These are phyloP conservation scores for Pollenia amentaria DNA, from an alignment of 2,888 invertebrate species.

Conservation along the genomic window DNA sequence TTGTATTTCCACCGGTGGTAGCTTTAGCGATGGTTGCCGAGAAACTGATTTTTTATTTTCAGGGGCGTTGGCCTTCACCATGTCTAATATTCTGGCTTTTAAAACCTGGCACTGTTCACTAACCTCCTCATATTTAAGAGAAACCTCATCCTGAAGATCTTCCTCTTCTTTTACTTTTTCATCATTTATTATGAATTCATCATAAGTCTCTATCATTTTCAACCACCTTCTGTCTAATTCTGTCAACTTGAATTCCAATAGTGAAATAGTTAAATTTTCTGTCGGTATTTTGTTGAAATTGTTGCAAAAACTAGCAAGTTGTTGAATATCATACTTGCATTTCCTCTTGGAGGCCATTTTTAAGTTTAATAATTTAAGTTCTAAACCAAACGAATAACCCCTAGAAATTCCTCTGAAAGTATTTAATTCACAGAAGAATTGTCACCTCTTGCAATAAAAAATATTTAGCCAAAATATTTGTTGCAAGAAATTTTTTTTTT, in stretches of 20 bases:
- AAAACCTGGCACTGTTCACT: conserved; percentile 10
- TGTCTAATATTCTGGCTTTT: not conserved
- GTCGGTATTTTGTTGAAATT: no score
- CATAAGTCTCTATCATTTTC: not conserved
- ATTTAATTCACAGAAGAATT: no score
- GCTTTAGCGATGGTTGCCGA: conserved; percentile 8
- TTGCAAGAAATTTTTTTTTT: no score
- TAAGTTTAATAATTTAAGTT: no score
- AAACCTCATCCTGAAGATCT: not conserved
- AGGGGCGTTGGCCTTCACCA: not conserved
- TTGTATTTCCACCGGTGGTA: conserved; percentile 23
- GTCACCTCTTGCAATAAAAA: no score
- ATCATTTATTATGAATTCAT: not conserved
- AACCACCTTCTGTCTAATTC: conserved; percentile 8
- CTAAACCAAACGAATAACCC: no score
- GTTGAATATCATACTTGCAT: no score
- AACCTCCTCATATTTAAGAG: conserved; percentile 9
- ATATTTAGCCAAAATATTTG: no score
- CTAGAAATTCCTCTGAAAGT: no score
- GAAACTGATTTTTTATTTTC: not conserved
- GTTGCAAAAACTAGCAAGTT: no score
- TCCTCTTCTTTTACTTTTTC: not conserved
- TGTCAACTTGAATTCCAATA: not conserved
- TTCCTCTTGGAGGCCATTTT: no score
- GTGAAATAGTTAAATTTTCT: not conserved